Base-by-base conservation (phyloP, 2,113 vertebrate genomes). In the Cyprinodon variegatus region DNA sequence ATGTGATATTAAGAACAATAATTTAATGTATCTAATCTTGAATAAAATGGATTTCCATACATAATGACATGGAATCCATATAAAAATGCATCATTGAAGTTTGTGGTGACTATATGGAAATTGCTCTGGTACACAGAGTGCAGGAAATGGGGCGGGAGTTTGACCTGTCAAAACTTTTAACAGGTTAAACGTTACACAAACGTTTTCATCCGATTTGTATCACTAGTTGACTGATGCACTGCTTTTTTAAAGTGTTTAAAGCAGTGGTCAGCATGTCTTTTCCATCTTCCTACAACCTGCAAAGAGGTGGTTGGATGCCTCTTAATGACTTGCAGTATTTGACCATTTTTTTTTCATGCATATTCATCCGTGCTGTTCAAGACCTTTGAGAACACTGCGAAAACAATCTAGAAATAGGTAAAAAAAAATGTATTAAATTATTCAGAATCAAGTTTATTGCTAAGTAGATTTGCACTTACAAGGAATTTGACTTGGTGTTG, bases 291-390 rank as follows among this genome's bases (percentile, higher is more conserved):
- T 61, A 20, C 81, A 83, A 86, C 76, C 85, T 65, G 41, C 0
- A 9, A 68, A 77, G 64, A 48, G 73, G 82, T 64, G 57, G 78
- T 43, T 60, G 81, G 45, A 70, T 89, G 89, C 86, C 83, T 87
- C 74, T 46, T 72, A 77, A 80, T 78, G 78, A 85, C 85, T 8
- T 50, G 6, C 22, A 69, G 69, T 69, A 43, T 60, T 82, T 41
- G 2, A 39, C 12, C 1, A 2, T 53, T 29, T 40, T 45, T 45
- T 60, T 72, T 60, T 74, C 36, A 15, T 5, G n/a, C 38, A 68
- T 79, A 76, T 39, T 67, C 70, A 74, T 78, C 3, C 46, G 53
- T 78, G 69, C 78, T 84, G 61, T 70, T 45, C 57, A 39, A 57
- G 72, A n/a, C 78, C 74, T 72, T 64, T 5, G 83, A 82, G 48